These are phyloP conservation scores for Crepidodera aurea DNA, from an alignment of 2,888 invertebrate species.

Conservation along the genomic window DNA sequence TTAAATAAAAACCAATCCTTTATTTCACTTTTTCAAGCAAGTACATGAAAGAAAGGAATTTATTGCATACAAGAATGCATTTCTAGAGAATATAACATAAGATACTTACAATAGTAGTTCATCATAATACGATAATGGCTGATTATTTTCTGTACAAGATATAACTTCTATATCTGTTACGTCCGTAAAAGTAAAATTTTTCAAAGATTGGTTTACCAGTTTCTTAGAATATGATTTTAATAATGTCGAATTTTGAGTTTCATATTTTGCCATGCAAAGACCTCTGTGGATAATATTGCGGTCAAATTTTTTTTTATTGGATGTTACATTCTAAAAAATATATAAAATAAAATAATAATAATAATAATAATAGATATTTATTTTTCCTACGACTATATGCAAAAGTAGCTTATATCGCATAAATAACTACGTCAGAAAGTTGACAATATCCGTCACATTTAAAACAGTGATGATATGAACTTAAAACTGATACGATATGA, in stretches of 20 bases:
- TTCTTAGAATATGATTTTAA: neutral
- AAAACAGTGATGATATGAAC: too few relatives aligned
- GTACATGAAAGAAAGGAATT: too few relatives aligned
- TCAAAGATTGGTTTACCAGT: neutral
- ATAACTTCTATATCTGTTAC: constrained; percentile 1
- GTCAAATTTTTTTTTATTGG: neutral
- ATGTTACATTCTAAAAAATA: constrained; percentile 4
- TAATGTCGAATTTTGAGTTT: neutral
- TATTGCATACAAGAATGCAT: too few relatives aligned
- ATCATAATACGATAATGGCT: neutral
- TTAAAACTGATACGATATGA: too few relatives aligned
- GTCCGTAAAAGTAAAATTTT: neutral
- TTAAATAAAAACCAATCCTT: too few relatives aligned
- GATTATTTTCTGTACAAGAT: constrained; percentile 9
- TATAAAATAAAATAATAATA: neutral
- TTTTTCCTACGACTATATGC: too few relatives aligned
- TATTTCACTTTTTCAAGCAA: too few relatives aligned
- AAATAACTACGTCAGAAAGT: too few relatives aligned
- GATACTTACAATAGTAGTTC: neutral
- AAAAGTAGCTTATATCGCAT: too few relatives aligned
- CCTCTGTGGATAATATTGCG: constrained; percentile 1
- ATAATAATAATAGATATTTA: neutral
- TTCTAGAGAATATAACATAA: too few relatives aligned
- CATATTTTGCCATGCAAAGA: neutral
- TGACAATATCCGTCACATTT: too few relatives aligned